These are phyloP conservation scores for Myrmecobius fasciatus DNA, from an alignment of 2,113 vertebrate genomes.

Conservation along the genomic window DNA sequence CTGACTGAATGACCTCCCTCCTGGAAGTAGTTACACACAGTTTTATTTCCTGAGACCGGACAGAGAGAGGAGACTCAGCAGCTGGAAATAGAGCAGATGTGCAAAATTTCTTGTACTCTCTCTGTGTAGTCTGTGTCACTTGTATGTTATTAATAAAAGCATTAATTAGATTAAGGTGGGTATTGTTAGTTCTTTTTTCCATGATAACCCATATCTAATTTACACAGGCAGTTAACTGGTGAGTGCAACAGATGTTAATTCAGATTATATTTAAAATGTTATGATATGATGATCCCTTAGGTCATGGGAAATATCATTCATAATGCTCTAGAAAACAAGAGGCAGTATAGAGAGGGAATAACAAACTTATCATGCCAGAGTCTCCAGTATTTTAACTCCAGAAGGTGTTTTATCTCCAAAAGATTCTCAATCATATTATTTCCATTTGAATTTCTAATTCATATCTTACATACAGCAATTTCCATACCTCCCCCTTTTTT, in stretches of 20 bases:
- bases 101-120: not conserved
- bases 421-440: not conserved
- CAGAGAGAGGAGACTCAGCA: not conserved
- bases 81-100: not conserved
- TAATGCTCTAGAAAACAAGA: not conserved
- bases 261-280: not conserved
- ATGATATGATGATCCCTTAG: not conserved
- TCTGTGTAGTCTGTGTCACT: not conserved
- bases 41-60: not conserved
- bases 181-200: not conserved
- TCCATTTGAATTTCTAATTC: not conserved
- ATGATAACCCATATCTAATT: not conserved
- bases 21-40: not conserved
- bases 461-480: not conserved
- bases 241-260: not conserved
- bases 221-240: not conserved
- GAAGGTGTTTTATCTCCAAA: not conserved
- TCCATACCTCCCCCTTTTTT: not conserved
- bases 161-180: not conserved
- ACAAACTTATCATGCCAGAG: not conserved
- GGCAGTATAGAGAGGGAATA: not conserved
- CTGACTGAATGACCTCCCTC: not conserved
- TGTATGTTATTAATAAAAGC: not conserved
- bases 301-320: not conserved
- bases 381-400: not conserved